A percentile compares a stretch with the other conserved stretches of the same genome.
Evolutionary conservation across 2,888 invertebrate genomes (phyloP).

Genomic region (Villa cingulata): DNA sequence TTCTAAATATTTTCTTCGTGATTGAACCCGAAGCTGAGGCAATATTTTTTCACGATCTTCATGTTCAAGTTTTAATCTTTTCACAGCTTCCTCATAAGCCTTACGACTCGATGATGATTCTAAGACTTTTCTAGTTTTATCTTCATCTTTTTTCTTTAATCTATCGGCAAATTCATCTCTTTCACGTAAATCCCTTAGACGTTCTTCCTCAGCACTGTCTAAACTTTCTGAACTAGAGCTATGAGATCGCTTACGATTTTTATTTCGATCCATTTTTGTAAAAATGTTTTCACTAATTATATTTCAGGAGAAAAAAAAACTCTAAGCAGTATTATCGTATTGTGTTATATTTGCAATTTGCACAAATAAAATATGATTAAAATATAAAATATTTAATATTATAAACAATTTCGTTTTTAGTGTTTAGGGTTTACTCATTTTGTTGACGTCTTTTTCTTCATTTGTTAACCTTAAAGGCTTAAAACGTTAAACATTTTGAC

Average conservation of each 20-base stretch:
- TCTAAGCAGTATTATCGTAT: too few relatives aligned
- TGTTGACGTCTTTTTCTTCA: too few relatives aligned
- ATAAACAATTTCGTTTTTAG: too few relatives aligned
- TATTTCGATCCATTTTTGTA: slow-evolving; percentile 17
- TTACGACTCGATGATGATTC: slow-evolving; percentile 46
- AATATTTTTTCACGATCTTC: slow-evolving; percentile 76
- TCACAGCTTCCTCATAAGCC: slow-evolving; percentile 77
- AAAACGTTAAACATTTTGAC: too few relatives aligned
- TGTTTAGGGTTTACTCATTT: too few relatives aligned
- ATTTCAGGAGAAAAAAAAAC: too few relatives aligned
- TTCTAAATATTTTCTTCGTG: slow-evolving; percentile 84
- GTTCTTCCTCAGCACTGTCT: slow-evolving; percentile 66
- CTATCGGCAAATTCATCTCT: slow-evolving; percentile 89
- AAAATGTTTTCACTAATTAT: too few relatives aligned
- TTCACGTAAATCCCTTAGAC: slow-evolving; percentile 74
- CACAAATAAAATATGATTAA: too few relatives aligned
- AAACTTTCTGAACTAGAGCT: slow-evolving; percentile 29
- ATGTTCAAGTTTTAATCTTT: slow-evolving; percentile 73
- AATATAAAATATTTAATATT: too few relatives aligned
- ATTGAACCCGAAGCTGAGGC: slow-evolving; percentile 78
- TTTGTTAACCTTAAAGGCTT: too few relatives aligned
- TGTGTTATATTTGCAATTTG: too few relatives aligned
- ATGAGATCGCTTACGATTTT: slow-evolving; percentile 21
- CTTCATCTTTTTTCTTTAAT: slow-evolving; percentile 78
- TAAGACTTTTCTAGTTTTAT: slow-evolving; percentile 66